phyloP scores from a whole-genome alignment of 2,113 vertebrate genomes.

The Tringa solitaria region DNA sequence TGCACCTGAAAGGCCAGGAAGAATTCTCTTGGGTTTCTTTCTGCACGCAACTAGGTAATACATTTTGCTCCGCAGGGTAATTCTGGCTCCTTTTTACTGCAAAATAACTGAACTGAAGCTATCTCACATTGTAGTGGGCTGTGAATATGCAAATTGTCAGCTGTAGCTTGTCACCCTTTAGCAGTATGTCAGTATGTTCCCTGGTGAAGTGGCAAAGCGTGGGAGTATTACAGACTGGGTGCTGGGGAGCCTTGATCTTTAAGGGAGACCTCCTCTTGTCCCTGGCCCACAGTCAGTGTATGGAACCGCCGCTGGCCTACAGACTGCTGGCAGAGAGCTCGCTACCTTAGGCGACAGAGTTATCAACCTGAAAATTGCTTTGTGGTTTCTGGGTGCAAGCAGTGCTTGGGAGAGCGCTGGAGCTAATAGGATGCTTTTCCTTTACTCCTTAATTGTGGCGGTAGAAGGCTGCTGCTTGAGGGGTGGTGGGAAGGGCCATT shows the following conservation, averaged over 20 bases:
- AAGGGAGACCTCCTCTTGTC: not conserved
- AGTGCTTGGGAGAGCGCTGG: not conserved
- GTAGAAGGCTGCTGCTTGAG: not conserved
- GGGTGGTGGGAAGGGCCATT: not conserved
- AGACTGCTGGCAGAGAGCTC: not conserved
- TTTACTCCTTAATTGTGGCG: not conserved
- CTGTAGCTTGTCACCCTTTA: not conserved
- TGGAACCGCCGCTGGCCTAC: not conserved
- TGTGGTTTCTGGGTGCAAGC: not conserved
- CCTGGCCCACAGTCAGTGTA: not conserved
- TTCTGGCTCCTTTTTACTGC: not conserved
- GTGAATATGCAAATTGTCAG: not conserved
- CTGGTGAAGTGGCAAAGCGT: not conserved
- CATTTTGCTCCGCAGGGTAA: not conserved
- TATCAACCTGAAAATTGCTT: not conserved
- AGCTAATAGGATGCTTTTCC: not conserved
- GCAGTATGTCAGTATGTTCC: not conserved
- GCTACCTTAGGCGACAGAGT: not conserved
- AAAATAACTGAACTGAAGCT: not conserved
- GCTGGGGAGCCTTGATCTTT: not conserved
- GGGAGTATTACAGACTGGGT: not conserved
- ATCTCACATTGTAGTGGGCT: not conserved
- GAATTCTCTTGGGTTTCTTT: not conserved
- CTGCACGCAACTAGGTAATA: not conserved
- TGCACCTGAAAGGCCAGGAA: not conserved